phyloP scores from a whole-genome alignment of 1,140 invertebrate species.

The Tetraneura akinire region DNA sequence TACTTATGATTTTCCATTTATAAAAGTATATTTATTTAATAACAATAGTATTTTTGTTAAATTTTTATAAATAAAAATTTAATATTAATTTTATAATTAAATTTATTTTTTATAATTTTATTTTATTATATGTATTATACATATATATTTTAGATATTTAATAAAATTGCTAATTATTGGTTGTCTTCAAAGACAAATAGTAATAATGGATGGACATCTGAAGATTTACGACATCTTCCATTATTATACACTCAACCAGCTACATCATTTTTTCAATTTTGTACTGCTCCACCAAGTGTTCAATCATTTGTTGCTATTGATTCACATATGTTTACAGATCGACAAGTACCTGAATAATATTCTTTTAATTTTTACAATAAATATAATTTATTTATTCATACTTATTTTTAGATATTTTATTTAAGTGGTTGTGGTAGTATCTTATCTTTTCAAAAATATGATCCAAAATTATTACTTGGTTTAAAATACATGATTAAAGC shows the following conservation, averaged over 20 bases:
- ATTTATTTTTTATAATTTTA: neutral
- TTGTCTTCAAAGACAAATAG: neutral
- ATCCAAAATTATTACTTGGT: constrained; percentile 39
- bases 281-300: constrained; percentile 7
- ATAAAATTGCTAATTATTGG: constrained; percentile 40
- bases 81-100: too few relatives aligned
- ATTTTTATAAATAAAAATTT: too few relatives aligned
- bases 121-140: too few relatives aligned
- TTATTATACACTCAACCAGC: constrained; percentile 44
- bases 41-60: too few relatives aligned
- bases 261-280: constrained; percentile 29
- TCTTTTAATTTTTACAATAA: neutral
- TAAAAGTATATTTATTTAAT: too few relatives aligned
- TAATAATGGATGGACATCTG: constrained; percentile 31
- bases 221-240: constrained; percentile 35
- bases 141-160: constrained; percentile 41
- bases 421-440: constrained; percentile 38
- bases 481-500: constrained; percentile 39
- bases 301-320: constrained; percentile 30
- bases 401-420: constrained; percentile 28
- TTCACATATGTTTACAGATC: constrained; percentile 22
- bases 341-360: constrained; percentile 38
- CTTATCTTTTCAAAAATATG: constrained; percentile 30
- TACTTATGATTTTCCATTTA: too few relatives aligned
- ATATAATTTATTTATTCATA: neutral